Base-by-base conservation (phyloP, 2,797 vertebrate genomes). In the Perodicticus potto region DNA sequence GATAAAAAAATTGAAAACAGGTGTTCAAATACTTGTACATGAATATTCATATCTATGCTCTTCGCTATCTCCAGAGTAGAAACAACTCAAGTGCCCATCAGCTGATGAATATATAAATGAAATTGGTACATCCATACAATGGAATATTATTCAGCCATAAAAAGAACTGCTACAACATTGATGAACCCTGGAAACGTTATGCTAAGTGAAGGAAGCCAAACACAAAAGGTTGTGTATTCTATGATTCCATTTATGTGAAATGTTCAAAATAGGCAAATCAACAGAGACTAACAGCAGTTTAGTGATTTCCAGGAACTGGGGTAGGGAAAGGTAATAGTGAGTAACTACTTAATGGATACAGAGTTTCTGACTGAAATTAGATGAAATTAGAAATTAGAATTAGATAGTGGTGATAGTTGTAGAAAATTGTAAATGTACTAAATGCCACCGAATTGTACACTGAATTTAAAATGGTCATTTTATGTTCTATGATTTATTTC, bases 341-440 rank as follows among this genome's bases (percentile, higher is more conserved):
- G 5, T 73, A 34, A 76, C n/a, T 40, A 5, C 11, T 67, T 86
- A 74, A n/a, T n/a, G 72, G 73, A 37, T 29, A 43, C 40, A n/a
- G 20, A 16, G 13, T 59, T 83, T 65, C 70, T 88, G 78, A 65
- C n/a, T 2, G 49, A 94, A 87, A 92, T 57, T 43, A 83, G 45
- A 20, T 90, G 14, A 86, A 88, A 84, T 86, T 80, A 74, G 59
- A 90, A 86, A 57, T n/a, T 40, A 5, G 53, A 86, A 57, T 81
- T 78, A n/a, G 81, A 45, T 40, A 34, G 19, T 13, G 27, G 40
- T 19, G 34, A 53, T 74, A n/a, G 49, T 34, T 91, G 27, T 80
- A 85, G 16, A 76, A 61, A 73, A 84, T 32, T 7, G 34, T 2
- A 1, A 77, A 65, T 22, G 29, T 55, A 67, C 17, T 67, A 67